Conservation (phyloP, 2,113 vertebrate genomes). For the Notarius quadriscutis region DNA sequence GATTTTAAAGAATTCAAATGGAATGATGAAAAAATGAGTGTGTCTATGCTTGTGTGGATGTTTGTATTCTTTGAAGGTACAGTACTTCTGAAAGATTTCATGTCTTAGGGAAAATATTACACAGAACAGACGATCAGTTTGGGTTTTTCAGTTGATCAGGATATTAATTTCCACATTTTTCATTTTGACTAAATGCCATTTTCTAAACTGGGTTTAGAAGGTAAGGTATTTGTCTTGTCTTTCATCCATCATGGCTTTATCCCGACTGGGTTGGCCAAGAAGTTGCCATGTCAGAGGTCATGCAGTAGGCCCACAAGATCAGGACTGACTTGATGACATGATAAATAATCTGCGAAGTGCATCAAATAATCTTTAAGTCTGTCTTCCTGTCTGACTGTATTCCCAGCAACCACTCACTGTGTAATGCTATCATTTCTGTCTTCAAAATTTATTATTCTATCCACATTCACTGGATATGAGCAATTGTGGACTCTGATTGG, state of each 20-base stretch:
- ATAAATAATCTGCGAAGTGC: slow-evolving; percentile 3
- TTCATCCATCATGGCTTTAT: background rate
- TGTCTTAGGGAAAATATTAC: background rate
- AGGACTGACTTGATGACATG: background rate
- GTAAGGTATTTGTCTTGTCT: no score
- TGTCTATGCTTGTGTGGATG: slow-evolving; percentile 10
- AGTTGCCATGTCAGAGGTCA: background rate
- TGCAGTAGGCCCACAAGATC: background rate
- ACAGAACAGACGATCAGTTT: background rate
- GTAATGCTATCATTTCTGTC: background rate
- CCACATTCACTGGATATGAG: no score
- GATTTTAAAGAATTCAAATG: slow-evolving; percentile 3
- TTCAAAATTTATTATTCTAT: no score
- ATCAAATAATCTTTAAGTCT: background rate
- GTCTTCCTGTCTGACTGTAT: no score
- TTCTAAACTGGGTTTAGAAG: background rate
- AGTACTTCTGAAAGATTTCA: background rate
- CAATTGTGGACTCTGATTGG: no score
- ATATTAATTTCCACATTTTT: background rate
- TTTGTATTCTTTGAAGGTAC: background rate
- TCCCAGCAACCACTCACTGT: background rate
- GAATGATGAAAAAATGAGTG: background rate
- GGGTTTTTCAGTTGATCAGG: background rate
- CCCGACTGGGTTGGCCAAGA: background rate
- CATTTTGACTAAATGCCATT: background rate